Percentiles rank a stretch among this genome's conserved stretches.
These are phyloP conservation scores for Aegypius monachus DNA, from an alignment of 2,113 vertebrate genomes.

Conservation along the genomic window DNA sequence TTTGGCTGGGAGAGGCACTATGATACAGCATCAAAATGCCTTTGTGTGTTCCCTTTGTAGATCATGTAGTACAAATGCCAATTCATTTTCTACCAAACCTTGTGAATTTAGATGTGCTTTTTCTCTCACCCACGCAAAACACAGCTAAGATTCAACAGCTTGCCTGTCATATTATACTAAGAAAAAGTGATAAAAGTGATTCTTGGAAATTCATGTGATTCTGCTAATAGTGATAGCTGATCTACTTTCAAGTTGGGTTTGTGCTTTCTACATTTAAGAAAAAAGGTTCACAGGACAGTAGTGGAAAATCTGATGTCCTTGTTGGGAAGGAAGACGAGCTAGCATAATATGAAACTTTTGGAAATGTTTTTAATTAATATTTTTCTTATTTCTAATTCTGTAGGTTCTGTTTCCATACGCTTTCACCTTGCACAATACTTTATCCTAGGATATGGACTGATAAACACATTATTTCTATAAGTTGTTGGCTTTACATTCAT, in stretches of 20 bases:
- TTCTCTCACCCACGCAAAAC: conserved; percentile 33
- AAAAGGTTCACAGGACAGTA: not conserved
- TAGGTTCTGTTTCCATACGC: not conserved
- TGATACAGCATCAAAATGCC: not conserved
- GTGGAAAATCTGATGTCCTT: not conserved
- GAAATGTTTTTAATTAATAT: not conserved
- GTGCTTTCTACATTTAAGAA: not conserved
- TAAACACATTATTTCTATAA: conserved; percentile 12
- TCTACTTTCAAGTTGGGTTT: not conserved
- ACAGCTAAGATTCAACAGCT: conserved; percentile 4
- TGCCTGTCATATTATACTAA: conserved; percentile 17
- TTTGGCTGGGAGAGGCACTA: conserved; percentile 40
- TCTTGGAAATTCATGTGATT: conserved; percentile 46
- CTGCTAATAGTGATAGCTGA: conserved; percentile 23
- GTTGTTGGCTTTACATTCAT: not conserved
- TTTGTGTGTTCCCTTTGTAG: conserved; percentile 14
- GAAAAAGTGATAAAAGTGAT: conserved; percentile 20
- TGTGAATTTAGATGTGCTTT: conserved; percentile 24
- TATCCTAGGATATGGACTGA: not conserved
- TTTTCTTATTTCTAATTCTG: not conserved
- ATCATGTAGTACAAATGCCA: not conserved
- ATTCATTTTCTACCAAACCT: not conserved
- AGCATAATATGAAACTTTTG: not conserved
- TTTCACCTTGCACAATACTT: not conserved
- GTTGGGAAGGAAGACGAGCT: not conserved